Evolutionary conservation across 2,888 invertebrate genomes (phyloP).

Genomic region (Nemotelus nigrinus): DNA sequence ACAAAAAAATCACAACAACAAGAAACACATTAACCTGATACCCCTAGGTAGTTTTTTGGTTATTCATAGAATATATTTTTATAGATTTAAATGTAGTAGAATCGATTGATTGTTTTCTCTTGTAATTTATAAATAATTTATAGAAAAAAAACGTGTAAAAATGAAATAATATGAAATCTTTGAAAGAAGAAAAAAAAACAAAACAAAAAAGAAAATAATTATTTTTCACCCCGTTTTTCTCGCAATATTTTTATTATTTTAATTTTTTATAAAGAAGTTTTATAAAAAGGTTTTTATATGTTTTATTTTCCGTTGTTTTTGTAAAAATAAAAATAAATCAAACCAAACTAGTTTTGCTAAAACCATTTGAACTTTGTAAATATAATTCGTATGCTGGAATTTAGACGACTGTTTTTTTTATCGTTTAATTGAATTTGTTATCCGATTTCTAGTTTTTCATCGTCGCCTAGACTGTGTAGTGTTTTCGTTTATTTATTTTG

Average conservation of each 20-base stretch:
- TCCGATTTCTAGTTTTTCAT: too few species aligned
- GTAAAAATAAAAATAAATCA: constrained; percentile 15
- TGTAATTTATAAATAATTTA: constrained; percentile 42
- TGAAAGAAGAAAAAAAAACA: not conserved
- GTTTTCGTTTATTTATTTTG: too few species aligned
- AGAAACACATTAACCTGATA: constrained; percentile 37
- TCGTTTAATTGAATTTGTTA: not conserved
- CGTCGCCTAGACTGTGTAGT: too few species aligned
- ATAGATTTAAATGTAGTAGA: constrained; percentile 39
- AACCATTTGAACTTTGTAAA: constrained; percentile 36
- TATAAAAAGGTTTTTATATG: constrained; percentile 41
- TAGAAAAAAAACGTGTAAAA: constrained; percentile 20
- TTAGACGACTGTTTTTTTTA: constrained; percentile 23
- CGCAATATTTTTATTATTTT: constrained; percentile 44
- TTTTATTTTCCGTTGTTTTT: constrained; percentile 25
- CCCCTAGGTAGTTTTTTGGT: constrained; percentile 31
- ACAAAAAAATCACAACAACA: not conserved
- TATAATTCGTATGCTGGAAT: constrained; percentile 40
- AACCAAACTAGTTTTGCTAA: constrained; percentile 1
- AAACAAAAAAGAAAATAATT: constrained; percentile 14
- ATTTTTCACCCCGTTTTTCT: constrained; percentile 39
- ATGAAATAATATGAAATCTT: constrained; percentile 22
- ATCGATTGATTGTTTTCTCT: constrained; percentile 25
- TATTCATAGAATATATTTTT: constrained; percentile 40
- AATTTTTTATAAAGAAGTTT: constrained; percentile 30